phyloP scores from a whole-genome alignment of 2,113 vertebrate species.

The Balaeniceps rex region DNA sequence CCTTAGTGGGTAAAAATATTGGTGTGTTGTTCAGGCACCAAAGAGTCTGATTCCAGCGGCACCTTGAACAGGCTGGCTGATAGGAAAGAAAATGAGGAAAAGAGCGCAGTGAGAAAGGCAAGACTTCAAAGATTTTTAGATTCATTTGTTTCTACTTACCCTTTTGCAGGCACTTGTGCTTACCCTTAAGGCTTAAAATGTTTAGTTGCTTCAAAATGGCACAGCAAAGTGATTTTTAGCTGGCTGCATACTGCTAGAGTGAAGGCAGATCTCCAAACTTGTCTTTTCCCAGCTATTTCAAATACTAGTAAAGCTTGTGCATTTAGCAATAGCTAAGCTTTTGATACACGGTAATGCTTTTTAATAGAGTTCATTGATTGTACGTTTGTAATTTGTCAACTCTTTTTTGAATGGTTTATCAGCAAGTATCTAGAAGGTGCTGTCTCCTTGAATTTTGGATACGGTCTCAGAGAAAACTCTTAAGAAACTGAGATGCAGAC shows the following conservation, averaged over 20 bases:
- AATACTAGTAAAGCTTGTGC: not conserved
- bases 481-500: not conserved
- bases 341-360: not conserved
- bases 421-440: not conserved
- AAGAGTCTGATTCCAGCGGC: not conserved
- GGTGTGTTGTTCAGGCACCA: not conserved
- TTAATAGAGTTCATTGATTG: not conserved
- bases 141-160: not conserved
- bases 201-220: not conserved
- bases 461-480: not conserved
- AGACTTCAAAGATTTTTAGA: not conserved
- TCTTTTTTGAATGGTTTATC: not conserved
- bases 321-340: not conserved
- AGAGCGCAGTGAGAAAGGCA: not conserved
- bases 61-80: not conserved
- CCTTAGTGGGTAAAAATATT: not conserved
- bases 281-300: not conserved
- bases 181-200: not conserved
- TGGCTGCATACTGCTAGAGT: not conserved
- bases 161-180: not conserved
- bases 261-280: not conserved
- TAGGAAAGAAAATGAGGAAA: not conserved
- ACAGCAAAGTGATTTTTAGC: not conserved
- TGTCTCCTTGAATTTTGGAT: not conserved
- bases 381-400: not conserved